phyloP scores from a whole-genome alignment of 2,113 vertebrate genomes.

The Podarcis muralis region DNA sequence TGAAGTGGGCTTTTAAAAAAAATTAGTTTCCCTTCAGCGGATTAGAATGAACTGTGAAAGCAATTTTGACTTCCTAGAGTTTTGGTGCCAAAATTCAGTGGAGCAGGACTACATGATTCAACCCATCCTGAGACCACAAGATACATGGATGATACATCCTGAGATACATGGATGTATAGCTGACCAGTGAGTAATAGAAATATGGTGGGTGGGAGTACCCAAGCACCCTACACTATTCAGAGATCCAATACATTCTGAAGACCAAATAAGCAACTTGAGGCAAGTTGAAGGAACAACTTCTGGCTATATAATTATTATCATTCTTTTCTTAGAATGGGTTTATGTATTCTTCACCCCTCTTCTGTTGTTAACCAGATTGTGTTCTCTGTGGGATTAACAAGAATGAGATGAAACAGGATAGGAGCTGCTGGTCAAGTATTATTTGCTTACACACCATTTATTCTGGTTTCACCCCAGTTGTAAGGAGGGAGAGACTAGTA shows the following conservation, averaged over 20 bases:
- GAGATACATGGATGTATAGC: background rate
- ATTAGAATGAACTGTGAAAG: background rate
- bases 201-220: background rate
- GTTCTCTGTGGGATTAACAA: background rate
- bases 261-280: background rate
- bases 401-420: background rate
- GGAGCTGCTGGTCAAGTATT: background rate
- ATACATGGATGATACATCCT: background rate
- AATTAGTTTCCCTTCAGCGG: background rate
- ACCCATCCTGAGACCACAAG: background rate
- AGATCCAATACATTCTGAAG: background rate
- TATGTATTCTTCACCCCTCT: background rate
- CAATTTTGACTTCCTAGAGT: background rate
- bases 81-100: background rate
- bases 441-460: background rate
- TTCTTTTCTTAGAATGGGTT: background rate
- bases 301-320: background rate
- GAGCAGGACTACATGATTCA: background rate
- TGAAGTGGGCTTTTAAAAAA: background rate
- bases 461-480: background rate
- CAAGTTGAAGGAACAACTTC: background rate
- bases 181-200: background rate
- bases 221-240: background rate
- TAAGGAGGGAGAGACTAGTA: background rate
- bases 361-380: background rate